Conservation (phyloP, 2,797 vertebrate genomes). For the Hozukius guyotensis region DNA sequence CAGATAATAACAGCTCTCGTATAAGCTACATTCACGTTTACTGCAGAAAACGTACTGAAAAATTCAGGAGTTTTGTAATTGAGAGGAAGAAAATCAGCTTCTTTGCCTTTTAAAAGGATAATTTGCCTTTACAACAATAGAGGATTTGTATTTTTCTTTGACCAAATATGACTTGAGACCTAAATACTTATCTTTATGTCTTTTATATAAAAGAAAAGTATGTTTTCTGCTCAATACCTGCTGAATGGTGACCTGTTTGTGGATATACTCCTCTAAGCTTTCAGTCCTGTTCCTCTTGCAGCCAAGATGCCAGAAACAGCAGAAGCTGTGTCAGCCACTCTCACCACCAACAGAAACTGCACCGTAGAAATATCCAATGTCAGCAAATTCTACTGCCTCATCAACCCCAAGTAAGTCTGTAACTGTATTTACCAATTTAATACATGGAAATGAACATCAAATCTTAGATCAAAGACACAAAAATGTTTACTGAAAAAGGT, state of each 20-base stretch:
- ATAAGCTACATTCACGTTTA: background rate
- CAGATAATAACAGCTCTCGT: background rate
- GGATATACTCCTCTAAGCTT: constrained; percentile 1
- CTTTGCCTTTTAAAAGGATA: background rate
- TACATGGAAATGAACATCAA: background rate
- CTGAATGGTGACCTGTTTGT: background rate
- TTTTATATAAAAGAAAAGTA: background rate
- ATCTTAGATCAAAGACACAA: background rate
- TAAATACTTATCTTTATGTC: background rate
- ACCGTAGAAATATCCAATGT: constrained; percentile 77
- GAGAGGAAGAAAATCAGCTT: background rate
- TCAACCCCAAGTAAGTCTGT: constrained; percentile 80
- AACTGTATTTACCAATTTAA: background rate
- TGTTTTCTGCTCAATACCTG: background rate
- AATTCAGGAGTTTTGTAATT: background rate
- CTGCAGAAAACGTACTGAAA: background rate
- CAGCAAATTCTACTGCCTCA: constrained; percentile 70
- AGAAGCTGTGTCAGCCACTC: constrained; percentile 75
- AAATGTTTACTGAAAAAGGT: background rate
- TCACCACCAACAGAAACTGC: constrained; percentile 81
- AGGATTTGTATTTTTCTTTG: background rate
- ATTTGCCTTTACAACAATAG: background rate
- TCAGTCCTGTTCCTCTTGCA: constrained; percentile 37
- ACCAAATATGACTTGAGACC: background rate
- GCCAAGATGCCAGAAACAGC: constrained; percentile 77